A percentile compares a stretch with the other conserved stretches of the same genome.
These are phyloP conservation scores for Andricus grossulariae DNA, from an alignment of 1,140 invertebrate genomes.

Conservation along the genomic window DNA sequence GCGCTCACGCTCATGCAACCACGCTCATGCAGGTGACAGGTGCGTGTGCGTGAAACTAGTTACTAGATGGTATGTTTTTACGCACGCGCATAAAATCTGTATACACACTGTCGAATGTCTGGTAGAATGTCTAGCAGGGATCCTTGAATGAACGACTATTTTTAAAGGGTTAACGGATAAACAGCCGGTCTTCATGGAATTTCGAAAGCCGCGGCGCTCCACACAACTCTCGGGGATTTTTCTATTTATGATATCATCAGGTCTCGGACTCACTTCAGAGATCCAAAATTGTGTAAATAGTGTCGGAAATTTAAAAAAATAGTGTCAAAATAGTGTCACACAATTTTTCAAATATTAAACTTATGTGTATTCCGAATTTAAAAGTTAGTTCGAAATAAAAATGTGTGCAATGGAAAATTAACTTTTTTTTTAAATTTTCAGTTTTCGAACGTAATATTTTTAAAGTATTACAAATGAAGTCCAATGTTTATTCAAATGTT, in stretches of 20 bases:
- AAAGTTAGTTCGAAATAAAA: no score
- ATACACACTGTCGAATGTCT: constrained; percentile 61
- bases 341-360: no score
- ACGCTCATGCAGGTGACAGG: constrained; percentile 27
- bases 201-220: neutral
- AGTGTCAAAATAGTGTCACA: no score
- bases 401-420: no score
- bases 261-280: no score
- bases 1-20: neutral
- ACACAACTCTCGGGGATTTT: neutral
- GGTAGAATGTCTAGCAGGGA: constrained; percentile 60
- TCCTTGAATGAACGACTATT: constrained; percentile 69
- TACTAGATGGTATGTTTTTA: constrained; percentile 43
- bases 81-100: constrained; percentile 52
- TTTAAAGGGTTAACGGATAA: constrained; percentile 57
- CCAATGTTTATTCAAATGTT: no score
- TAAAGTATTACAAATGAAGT: no score
- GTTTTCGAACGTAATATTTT: no score
- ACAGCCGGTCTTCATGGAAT: constrained; percentile 4
- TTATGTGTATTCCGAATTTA: no score
- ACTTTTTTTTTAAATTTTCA: no score
- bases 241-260: neutral
- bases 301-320: no score
- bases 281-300: no score
- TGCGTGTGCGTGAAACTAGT: constrained; percentile 33